These are phyloP conservation scores for Epinephelus awoara DNA, from an alignment of 2,797 vertebrate species.

Conservation along the genomic window DNA sequence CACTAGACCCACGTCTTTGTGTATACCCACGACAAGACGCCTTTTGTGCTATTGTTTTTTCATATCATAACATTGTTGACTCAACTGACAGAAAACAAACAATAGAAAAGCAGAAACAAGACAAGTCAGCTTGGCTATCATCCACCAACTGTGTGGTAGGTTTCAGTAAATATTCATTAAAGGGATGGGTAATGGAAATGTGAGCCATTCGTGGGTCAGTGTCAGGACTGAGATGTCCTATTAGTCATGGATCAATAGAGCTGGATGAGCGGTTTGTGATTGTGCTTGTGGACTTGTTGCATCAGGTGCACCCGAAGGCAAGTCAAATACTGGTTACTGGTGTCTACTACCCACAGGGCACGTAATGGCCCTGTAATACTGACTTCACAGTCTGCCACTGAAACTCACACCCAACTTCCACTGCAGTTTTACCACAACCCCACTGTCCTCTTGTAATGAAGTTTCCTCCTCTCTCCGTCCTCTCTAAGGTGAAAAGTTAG, in stretches of 20 bases:
- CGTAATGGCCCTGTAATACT: slow-evolving; percentile 56
- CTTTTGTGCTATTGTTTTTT: slow-evolving; percentile 64
- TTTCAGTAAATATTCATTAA: slow-evolving; percentile 54
- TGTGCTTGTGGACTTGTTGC: slow-evolving; percentile 38
- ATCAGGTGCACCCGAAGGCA: slow-evolving; percentile 33
- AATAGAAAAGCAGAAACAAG: slow-evolving; percentile 31
- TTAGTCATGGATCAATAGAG: slow-evolving; percentile 49
- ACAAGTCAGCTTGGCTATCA: slow-evolving; percentile 48
- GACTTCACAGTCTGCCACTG: slow-evolving; percentile 52
- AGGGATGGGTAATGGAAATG: slow-evolving; percentile 19
- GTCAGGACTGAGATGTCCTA: slow-evolving; percentile 25
- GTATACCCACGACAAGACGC: slow-evolving; percentile 63
- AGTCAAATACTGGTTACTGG: slow-evolving; percentile 21
- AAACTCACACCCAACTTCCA: slow-evolving; percentile 56
- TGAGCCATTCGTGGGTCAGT: background rate
- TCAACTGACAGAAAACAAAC: slow-evolving; percentile 52
- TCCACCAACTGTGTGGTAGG: slow-evolving; percentile 22
- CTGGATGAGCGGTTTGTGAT: background rate
- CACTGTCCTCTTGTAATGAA: slow-evolving; percentile 11
- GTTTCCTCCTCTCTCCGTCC: background rate
- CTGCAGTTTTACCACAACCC: slow-evolving; percentile 27
- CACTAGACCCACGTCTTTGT: slow-evolving; percentile 56
- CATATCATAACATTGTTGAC: slow-evolving; percentile 63
- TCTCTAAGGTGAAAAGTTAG: slow-evolving; percentile 31
- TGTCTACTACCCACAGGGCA: slow-evolving; percentile 44